Evolutionary conservation across 2,888 invertebrate species (phyloP), one percentile per base, ranked within the genome.

Genomic region (Microctonus hyperodae): DNA sequence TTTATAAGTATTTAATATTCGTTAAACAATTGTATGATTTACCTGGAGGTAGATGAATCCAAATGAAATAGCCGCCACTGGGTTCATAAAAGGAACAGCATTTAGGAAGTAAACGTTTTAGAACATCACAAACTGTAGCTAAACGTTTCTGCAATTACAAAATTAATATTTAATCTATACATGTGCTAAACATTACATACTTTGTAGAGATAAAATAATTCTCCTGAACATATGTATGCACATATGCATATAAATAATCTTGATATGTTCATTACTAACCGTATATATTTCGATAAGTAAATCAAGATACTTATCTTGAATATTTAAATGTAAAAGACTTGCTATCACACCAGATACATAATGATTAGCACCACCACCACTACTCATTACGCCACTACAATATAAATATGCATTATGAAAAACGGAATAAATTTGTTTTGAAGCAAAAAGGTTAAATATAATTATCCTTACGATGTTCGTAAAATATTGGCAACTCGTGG

Each of bases 291-390:
- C 64, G 57, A 79, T 80, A 50, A 86, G 76, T 9, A 76, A 76
- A 16, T 83, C 74, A 23, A 89, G 79, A 70, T 88, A 85, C 50
- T 84, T 71, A 44, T 87, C 86, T 31, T 86, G 85, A 31, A 87
- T 75, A 1, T 87, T 86, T 31, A 87, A 74, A 56, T 87, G 84
- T 35, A 90, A 81, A 22, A 89, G 75, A 74, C 88, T 88, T 2
- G 88, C 84, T 25, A 88, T 75, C 53, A 88, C 71, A 5, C 87
- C 87, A 0, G 86, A 85, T 31, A 86, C 85, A 65, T 88, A 90
- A 71, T 89, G 88, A 77, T 90, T 90, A 13, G 88, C 85, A 23
- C 86, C 86, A 0, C 90, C 90, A 0, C 89, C 89, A 74, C 89
- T 89, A 68, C 79, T 80, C 23, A 88, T 72, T 55, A 88, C 79